Base-by-base conservation (phyloP, 2,888 invertebrate species). In the Endotricha flammealis region DNA sequence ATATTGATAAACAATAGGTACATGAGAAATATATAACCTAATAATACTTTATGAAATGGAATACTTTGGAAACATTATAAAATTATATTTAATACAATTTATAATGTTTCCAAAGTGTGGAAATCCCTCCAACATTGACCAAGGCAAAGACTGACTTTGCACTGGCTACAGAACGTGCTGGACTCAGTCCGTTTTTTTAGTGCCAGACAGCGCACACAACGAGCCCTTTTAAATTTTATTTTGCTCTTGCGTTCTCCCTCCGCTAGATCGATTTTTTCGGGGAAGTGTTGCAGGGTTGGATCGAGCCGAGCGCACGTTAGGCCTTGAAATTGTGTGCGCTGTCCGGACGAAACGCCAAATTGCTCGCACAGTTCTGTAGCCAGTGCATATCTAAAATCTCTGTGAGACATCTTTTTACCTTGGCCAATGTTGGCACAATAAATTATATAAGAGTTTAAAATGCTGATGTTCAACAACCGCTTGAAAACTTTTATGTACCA, bases 401-500 rank as follows among this genome's bases (percentile, higher is more conserved):
- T n/a, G n/a, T n/a, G n/a, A n/a, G n/a, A n/a, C n/a, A n/a, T n/a
- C n/a, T n/a, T n/a, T n/a, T n/a, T n/a, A n/a, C n/a, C n/a, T n/a
- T n/a, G n/a, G n/a, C n/a, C n/a, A n/a, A n/a, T n/a, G n/a, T n/a
- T n/a, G n/a, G n/a, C n/a, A n/a, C n/a, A n/a, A n/a, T n/a, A n/a
- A n/a, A n/a, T n/a, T n/a, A n/a, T n/a, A n/a, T n/a, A n/a, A n/a
- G n/a, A n/a, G n/a, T n/a, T n/a, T n/a, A n/a, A n/a, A n/a, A n/a
- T n/a, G n/a, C n/a, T n/a, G n/a, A 11, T 7, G 23, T 37, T 38
- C n/a, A 40, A 12, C 7, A 40, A 17, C 2, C 40, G 12, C 3
- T 32, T 7, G 11, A 40, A 40, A 4, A 40, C 36, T 32, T 40
- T 39, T 1, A 39, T 9, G 12, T 36, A 39, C 36, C 35, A 39